Evolutionary conservation across 2,888 invertebrate genomes (phyloP).

Genomic region (Lasioglossum zephyrum): DNA sequence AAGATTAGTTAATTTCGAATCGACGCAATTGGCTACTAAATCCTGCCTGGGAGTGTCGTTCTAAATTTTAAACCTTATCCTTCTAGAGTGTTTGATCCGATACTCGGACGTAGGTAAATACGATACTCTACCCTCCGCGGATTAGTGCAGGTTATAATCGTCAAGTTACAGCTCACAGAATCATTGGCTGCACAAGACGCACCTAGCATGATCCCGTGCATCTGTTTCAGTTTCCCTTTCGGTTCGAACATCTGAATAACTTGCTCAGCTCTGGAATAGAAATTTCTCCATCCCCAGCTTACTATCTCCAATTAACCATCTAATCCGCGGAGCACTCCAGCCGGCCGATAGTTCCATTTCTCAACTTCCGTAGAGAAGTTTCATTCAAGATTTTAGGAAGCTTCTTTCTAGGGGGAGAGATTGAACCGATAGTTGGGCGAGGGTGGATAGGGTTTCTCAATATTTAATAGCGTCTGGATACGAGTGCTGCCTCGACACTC

Average conservation of each 20-base stretch:
- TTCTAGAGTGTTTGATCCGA: neutral
- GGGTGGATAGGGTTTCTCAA: constrained; percentile 78
- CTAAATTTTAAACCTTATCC: neutral
- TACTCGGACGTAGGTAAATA: neutral
- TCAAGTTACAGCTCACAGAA: neutral
- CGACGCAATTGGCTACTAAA: neutral
- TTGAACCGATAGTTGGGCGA: constrained; percentile 31
- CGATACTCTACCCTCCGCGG: neutral
- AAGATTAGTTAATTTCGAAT: neutral
- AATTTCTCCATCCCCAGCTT: neutral
- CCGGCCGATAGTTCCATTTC: constrained; percentile 6
- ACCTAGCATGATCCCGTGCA: neutral
- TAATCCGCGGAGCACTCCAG: constrained; percentile 7
- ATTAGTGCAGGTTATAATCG: neutral
- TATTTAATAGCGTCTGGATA: constrained; percentile 83
- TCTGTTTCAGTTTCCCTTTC: neutral
- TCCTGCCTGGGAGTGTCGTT: neutral
- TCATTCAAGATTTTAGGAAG: constrained; percentile 34
- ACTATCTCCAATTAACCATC: neutral
- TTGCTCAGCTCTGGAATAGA: neutral
- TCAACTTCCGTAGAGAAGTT: constrained; percentile 48
- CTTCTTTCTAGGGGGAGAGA: constrained; percentile 7
- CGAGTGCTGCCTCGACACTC: constrained; percentile 83
- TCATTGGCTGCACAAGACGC: no score
- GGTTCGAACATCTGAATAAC: neutral